Conservation (phyloP, 2,888 invertebrate genomes). For the Tortrix viridana region DNA sequence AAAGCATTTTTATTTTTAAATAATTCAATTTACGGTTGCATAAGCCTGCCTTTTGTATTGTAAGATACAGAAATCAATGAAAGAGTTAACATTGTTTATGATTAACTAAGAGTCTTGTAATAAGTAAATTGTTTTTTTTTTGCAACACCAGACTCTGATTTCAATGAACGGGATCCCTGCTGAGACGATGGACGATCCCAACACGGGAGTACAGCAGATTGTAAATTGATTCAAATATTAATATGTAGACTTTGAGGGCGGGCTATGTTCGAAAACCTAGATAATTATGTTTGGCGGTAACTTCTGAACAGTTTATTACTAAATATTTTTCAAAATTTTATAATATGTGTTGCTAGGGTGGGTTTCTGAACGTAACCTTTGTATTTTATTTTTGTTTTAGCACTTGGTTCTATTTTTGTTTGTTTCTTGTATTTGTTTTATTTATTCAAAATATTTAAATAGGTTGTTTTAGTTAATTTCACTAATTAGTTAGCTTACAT, state of each 20-base stretch:
- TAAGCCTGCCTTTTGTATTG: constrained; percentile 43
- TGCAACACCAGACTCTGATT: constrained; percentile 76
- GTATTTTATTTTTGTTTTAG: constrained; percentile 42
- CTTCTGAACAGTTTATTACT: constrained; percentile 31
- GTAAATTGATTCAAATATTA: constrained; percentile 71
- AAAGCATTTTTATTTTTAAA: constrained; percentile 10
- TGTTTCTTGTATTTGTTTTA: constrained; percentile 43
- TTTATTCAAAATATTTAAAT: constrained; percentile 42
- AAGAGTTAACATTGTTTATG: neutral
- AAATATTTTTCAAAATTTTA: constrained; percentile 43
- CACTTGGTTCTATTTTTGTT: constrained; percentile 42
- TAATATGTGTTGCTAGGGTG: constrained; percentile 52
- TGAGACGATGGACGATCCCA: constrained; percentile 70
- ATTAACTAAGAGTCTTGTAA: constrained; percentile 20
- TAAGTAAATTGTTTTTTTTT: constrained; percentile 62
- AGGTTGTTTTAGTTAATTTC: constrained; percentile 28
- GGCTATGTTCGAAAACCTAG: constrained; percentile 83
- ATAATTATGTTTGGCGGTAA: constrained; percentile 45
- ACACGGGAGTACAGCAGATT: constrained; percentile 61
- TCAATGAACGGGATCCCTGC: constrained; percentile 78
- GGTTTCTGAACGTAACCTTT: constrained; percentile 83
- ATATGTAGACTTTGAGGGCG: constrained; percentile 72
- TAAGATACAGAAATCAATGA: neutral
- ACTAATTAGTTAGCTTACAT: constrained; percentile 36
- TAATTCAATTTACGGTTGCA: constrained; percentile 27